Percentiles rank a stretch among this genome's conserved stretches.
These are phyloP conservation scores for Axis porcinus DNA, from an alignment of 2,113 vertebrate genomes.

Conservation along the genomic window DNA sequence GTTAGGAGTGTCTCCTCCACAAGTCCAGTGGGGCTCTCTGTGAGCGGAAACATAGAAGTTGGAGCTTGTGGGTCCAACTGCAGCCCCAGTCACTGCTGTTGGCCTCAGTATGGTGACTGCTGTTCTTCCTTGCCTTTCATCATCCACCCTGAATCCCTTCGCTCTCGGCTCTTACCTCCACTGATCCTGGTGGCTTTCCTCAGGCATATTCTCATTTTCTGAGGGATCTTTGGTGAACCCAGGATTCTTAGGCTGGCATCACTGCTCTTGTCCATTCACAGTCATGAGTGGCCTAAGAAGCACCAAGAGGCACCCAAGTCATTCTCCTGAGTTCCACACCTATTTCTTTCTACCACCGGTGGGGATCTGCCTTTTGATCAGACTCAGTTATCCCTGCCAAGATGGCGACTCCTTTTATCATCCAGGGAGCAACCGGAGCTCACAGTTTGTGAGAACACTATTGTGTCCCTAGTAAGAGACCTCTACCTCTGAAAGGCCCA, in stretches of 20 bases:
- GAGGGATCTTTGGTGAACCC: neutral
- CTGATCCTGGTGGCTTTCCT: neutral
- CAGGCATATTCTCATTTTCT: neutral
- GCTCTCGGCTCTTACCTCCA: neutral
- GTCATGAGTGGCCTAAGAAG: neutral
- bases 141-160: neutral
- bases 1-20: neutral
- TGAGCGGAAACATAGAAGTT: neutral
- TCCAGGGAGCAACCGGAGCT: neutral
- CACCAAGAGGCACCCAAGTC: neutral
- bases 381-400: neutral
- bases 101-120: neutral
- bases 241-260: neutral
- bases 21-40: neutral
- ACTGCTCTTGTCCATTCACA: neutral
- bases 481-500: neutral
- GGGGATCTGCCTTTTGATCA: neutral
- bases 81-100: neutral
- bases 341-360: neutral
- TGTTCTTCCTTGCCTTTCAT: neutral
- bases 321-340: neutral
- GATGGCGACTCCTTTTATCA: neutral
- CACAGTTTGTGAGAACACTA: neutral
- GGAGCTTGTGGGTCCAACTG: neutral
- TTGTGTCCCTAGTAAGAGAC: neutral